Percentiles rank a stretch among this genome's conserved stretches.
Evolutionary conservation across 2,888 invertebrate species (phyloP).

Genomic region (Perdita meconis): DNA sequence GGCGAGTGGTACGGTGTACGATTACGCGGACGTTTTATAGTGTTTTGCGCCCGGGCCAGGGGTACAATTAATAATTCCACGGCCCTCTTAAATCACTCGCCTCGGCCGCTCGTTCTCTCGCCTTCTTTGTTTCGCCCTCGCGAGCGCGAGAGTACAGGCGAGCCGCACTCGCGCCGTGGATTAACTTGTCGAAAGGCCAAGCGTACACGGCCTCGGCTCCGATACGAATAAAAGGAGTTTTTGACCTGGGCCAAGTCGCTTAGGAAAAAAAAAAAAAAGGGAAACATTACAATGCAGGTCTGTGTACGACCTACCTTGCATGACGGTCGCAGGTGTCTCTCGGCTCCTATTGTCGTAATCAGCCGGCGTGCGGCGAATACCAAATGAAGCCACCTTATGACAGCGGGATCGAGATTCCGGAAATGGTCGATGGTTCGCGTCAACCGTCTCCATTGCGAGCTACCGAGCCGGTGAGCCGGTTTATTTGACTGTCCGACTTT

Average conservation of each 20-base stretch:
- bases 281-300: constrained; percentile 35
- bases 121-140: constrained; percentile 51
- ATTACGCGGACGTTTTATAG: constrained; percentile 36
- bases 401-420: constrained; percentile 5
- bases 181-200: constrained; percentile 62
- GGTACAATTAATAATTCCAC: constrained; percentile 48
- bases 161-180: constrained; percentile 21
- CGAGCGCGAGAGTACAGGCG: neutral
- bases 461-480: neutral
- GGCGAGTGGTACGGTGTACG: constrained; percentile 24
- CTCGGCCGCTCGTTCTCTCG: constrained; percentile 53
- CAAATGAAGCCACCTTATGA: constrained; percentile 15
- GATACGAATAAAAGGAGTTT: constrained; percentile 44
- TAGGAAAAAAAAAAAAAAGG: too few relatives aligned
- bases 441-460: neutral
- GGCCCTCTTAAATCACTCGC: constrained; percentile 67
- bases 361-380: constrained; percentile 28
- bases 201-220: constrained; percentile 21
- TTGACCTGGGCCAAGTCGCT: constrained; percentile 48
- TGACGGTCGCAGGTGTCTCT: constrained; percentile 30
- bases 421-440: constrained; percentile 1
- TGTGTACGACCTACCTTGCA: constrained; percentile 26
- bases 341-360: constrained; percentile 39
- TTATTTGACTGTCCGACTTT: constrained; percentile 4
- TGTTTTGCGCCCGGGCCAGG: constrained; percentile 15